phyloP scores from a whole-genome alignment of 2,888 invertebrate species.

The Clivina fossor region DNA sequence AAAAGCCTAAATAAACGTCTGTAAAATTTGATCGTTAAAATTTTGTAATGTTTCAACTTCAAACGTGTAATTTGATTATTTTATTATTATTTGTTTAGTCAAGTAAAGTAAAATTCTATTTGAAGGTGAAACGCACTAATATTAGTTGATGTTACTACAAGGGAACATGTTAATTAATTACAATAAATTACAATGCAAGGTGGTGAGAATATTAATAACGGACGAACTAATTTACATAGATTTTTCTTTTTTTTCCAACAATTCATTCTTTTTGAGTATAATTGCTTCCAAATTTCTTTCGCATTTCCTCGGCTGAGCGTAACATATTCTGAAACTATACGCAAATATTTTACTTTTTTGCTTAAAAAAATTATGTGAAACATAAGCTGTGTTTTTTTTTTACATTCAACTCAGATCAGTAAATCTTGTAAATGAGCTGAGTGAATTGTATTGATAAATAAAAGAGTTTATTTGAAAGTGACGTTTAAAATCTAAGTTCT shows the following conservation, averaged over 20 bases:
- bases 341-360: neutral
- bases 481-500: no score
- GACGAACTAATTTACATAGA: slow-evolving; percentile 15
- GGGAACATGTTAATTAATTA: neutral
- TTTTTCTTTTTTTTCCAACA: slow-evolving; percentile 7
- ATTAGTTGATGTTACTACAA: no score
- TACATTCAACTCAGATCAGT: no score
- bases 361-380: neutral
- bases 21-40: slow-evolving; percentile 15
- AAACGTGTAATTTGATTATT: neutral
- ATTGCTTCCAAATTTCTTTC: slow-evolving; percentile 8
- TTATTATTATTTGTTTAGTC: neutral
- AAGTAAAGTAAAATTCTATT: neutral
- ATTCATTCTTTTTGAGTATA: slow-evolving; percentile 8
- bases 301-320: slow-evolving; percentile 15
- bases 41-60: neutral
- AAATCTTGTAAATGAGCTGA: no score
- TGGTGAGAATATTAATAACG: slow-evolving; percentile 10
- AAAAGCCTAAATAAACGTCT: slow-evolving; percentile 11
- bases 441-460: no score
- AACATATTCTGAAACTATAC: slow-evolving; percentile 22
- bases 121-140: slow-evolving; percentile 1
- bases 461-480: no score
- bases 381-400: no score
- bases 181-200: slow-evolving; percentile 1